Evolutionary conservation across 2,113 vertebrate genomes (phyloP).

Genomic region (Dasypus novemcinctus): DNA sequence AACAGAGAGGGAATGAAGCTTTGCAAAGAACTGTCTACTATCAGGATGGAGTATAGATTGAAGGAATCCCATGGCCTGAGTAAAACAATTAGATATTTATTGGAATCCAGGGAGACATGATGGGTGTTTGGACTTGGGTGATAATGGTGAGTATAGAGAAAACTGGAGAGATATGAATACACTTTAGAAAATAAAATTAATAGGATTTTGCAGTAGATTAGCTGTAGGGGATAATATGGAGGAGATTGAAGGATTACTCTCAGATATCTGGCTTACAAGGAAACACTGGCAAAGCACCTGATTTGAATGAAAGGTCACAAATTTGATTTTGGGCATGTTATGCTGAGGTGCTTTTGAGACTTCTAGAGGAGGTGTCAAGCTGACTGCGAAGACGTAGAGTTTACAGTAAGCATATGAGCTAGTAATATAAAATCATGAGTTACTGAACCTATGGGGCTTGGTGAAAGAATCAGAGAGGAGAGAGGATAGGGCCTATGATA

Average conservation of each 20-base stretch:
- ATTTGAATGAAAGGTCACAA: background rate
- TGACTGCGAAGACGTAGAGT: background rate
- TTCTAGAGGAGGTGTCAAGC: background rate
- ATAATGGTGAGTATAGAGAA: background rate
- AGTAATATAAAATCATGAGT: background rate
- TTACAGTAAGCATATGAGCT: background rate
- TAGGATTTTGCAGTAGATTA: background rate
- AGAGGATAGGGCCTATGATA: background rate
- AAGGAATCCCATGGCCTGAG: background rate
- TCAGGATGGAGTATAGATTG: background rate
- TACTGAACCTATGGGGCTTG: background rate
- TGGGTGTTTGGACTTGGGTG: background rate
- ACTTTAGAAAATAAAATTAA: background rate
- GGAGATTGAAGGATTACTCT: background rate
- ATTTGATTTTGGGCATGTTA: background rate
- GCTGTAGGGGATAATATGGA: background rate
- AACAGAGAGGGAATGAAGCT: background rate
- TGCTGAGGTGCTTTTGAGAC: background rate
- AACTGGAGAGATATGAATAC: background rate
- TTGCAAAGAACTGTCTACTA: background rate
- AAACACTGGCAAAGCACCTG: background rate
- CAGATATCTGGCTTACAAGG: background rate
- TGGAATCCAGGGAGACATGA: background rate
- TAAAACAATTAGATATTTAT: background rate
- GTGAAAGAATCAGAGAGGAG: background rate